These are phyloP conservation scores for Serinus canaria DNA, from an alignment of 2,113 vertebrate species.

Conservation along the genomic window DNA sequence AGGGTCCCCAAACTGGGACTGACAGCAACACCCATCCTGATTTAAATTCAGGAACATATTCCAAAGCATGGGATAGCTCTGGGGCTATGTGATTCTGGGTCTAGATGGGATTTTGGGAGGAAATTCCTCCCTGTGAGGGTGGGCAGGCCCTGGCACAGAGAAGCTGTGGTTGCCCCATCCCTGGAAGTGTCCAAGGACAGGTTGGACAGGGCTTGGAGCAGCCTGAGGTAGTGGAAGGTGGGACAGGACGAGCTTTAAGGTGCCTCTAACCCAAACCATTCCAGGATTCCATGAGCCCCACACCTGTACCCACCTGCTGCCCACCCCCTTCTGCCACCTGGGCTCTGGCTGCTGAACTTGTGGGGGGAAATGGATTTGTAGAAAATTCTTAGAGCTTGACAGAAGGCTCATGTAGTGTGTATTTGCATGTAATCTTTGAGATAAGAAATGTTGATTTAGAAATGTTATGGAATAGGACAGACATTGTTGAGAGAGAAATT, in stretches of 20 bases:
- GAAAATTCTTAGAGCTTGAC: too few species aligned
- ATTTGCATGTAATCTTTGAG: too few species aligned
- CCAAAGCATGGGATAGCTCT: accelerated
- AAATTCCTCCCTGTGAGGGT: background rate
- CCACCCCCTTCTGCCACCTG: background rate
- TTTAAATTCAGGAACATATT: accelerated
- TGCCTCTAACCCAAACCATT: background rate
- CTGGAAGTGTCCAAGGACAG: background rate
- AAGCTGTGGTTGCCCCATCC: background rate
- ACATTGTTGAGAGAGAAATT: too few species aligned
- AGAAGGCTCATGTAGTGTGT: too few species aligned
- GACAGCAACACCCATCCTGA: too few species aligned
- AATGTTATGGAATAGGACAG: too few species aligned
- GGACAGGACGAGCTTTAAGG: background rate
- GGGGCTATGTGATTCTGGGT: accelerated
- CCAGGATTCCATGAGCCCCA: background rate
- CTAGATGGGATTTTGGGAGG: background rate
- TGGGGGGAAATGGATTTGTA: too few species aligned
- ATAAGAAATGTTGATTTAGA: too few species aligned
- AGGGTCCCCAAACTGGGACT: background rate
- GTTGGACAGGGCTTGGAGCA: accelerated
- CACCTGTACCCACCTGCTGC: background rate
- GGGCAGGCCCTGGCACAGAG: background rate
- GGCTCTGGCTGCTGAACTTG: background rate
- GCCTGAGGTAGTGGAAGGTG: accelerated